Percentiles rank a stretch among this genome's conserved stretches.
Conservation (phyloP, 2,113 vertebrate species). For the Corythornis vintsioides region DNA sequence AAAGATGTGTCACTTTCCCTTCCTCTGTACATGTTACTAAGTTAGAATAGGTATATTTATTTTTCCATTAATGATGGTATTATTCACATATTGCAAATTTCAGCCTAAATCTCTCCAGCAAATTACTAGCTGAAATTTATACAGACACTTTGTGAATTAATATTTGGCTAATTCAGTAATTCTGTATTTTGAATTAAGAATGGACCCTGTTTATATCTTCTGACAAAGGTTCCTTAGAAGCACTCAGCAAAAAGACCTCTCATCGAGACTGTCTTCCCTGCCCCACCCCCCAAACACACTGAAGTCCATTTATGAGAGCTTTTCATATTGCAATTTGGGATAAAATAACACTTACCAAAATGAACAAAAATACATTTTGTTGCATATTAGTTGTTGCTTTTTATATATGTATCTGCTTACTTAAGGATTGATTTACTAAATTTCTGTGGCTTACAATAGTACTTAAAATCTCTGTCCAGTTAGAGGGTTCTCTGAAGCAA, state of each 20-base stretch:
- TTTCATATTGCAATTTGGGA: not conserved
- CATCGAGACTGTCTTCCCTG: not conserved
- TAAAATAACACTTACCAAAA: not conserved
- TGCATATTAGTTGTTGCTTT: not conserved
- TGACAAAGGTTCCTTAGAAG: not conserved
- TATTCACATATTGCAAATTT: not conserved
- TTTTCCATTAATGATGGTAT: not conserved
- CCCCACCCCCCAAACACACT: not conserved
- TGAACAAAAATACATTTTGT: not conserved
- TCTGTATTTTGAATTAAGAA: not conserved
- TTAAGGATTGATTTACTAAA: not conserved
- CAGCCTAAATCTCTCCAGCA: not conserved
- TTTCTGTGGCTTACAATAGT: not conserved
- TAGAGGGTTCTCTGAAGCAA: not conserved
- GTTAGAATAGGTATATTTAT: not conserved
- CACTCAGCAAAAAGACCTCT: not conserved
- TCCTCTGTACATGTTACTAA: not conserved
- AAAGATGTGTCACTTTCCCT: rapidly evolving
- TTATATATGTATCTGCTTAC: not conserved
- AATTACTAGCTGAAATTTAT: not conserved
- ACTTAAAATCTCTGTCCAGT: not conserved
- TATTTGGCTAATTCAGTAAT: not conserved
- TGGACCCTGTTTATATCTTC: not conserved
- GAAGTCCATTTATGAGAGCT: not conserved
- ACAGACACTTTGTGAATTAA: not conserved